phyloP scores from a whole-genome alignment of 2,113 vertebrate species.

The Phalacrocorax aristotelis region DNA sequence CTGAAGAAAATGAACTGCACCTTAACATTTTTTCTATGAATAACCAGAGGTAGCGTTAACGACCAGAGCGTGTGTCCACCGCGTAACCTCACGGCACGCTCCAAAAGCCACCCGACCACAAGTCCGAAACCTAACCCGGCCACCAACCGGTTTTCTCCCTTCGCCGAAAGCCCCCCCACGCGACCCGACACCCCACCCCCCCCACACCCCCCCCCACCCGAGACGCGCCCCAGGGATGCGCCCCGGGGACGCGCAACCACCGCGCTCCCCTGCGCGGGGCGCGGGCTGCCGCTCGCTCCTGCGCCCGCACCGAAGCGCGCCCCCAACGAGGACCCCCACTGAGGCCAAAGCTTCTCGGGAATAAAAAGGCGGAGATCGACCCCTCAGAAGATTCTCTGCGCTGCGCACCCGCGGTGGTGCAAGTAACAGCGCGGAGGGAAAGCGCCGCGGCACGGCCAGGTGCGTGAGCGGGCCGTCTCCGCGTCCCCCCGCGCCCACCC shows the following conservation, averaged over 20 bases:
- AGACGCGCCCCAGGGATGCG: background rate
- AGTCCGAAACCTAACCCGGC: background rate
- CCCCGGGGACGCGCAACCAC: background rate
- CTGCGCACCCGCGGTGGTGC: background rate
- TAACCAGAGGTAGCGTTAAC: background rate
- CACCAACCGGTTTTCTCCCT: too few species aligned
- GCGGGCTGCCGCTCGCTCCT: background rate
- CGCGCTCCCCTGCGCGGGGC: background rate
- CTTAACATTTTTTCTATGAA: accelerated
- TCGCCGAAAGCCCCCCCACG: background rate
- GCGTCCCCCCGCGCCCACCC: background rate
- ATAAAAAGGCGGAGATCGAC: too few species aligned
- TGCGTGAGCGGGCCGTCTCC: background rate
- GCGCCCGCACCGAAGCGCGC: background rate
- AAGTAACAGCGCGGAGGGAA: background rate
- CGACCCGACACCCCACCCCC: too few species aligned
- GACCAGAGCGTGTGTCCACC: background rate
- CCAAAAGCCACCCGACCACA: background rate
- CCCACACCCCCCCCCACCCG: too few species aligned
- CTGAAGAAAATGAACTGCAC: background rate
- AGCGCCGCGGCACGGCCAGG: background rate
- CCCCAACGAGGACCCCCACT: background rate
- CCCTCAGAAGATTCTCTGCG: too few species aligned
- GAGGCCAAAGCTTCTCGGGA: accelerated
- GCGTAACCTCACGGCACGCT: background rate